These are phyloP conservation scores for Hirundichthys speculiger DNA, from an alignment of 2,113 vertebrate genomes.

Conservation along the genomic window DNA sequence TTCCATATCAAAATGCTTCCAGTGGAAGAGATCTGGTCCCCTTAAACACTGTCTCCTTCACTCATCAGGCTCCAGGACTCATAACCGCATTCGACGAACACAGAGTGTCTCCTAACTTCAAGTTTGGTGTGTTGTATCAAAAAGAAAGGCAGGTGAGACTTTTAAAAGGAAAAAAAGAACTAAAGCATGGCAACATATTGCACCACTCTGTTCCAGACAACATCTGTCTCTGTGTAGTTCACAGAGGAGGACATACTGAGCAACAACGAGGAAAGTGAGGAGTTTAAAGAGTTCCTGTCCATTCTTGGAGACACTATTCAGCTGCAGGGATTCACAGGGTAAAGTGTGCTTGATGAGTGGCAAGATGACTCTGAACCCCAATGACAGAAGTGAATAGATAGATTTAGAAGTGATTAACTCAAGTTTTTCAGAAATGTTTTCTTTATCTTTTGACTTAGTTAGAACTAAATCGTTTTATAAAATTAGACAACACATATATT, in stretches of 20 bases:
- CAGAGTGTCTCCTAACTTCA: constrained; percentile 81
- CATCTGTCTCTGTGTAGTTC: constrained; percentile 72
- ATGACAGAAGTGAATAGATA: too few relatives aligned
- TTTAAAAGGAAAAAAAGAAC: background rate
- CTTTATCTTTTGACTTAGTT: too few relatives aligned
- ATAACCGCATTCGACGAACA: constrained; percentile 83
- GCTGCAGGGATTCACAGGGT: constrained; percentile 89
- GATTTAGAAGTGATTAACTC: too few relatives aligned
- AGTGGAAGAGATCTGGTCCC: too few relatives aligned
- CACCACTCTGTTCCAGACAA: constrained; percentile 17
- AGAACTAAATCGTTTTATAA: too few relatives aligned
- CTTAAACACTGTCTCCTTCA: background rate
- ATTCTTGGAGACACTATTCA: constrained; percentile 87
- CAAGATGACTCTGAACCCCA: too few relatives aligned
- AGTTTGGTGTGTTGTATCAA: constrained; percentile 83
- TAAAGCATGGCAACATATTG: constrained; percentile 1
- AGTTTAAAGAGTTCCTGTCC: constrained; percentile 87
- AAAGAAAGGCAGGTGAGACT: constrained; percentile 76
- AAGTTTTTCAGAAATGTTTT: too few relatives aligned
- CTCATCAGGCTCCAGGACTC: constrained; percentile 78
- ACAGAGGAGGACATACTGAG: constrained; percentile 90
- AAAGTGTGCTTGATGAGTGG: background rate
- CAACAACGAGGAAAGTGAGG: constrained; percentile 88
- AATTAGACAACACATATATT: too few relatives aligned
- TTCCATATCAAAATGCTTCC: too few relatives aligned